Base-by-base conservation (phyloP, 1,140 invertebrate species). In the Campoletis sonorensis region DNA sequence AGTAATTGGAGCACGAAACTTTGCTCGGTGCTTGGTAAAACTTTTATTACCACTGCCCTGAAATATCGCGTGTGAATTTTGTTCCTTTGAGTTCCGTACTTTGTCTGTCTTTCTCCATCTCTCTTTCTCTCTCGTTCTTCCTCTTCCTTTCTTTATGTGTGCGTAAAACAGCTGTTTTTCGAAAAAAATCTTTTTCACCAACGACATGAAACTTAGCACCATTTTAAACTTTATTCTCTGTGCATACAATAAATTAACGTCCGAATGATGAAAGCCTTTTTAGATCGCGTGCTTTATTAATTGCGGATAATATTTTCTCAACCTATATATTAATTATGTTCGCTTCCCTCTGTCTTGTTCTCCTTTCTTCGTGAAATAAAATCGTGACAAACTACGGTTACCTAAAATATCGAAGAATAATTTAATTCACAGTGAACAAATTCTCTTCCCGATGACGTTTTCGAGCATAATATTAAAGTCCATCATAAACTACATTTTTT, bases 1-100 rank as follows among this genome's bases (percentile, higher is more conserved):
- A 45, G 72, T 21, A 75, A 75, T 75, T 75, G 33, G 49, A 75
- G 40, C 72, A 54, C 45, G 72, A 75, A 75, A 75, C 72, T 75
- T 75, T 75, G 23, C 54, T 23, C 13, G 49, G 72, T 26, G 26
- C 67, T 27, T 75, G 45, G 72, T 27, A n/a, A 45, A 75, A 75
- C 72, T 75, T 75, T 75, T 75, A 75, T 75, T 75, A 75, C 67
- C 10, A 33, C 23, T 27, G 72, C 45, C 49, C 67, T 33, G 72
- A 49, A 75, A 54, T 23, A 75, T 75, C 72, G 72, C 72, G 72
- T 75, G 72, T 75, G 67, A 75, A 75, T 18, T n/a, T 21, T 30
- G 45, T 75, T 54, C 72, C 37, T 45, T 72, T 26, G 37, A 26
- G 23, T 40, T 72, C 21, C 37, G 37, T 21, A 26, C 70, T 72